Evolutionary conservation across 1,140 invertebrate genomes (phyloP), one percentile per base, ranked within the genome.

Genomic region (Batillaria attramentaria): DNA sequence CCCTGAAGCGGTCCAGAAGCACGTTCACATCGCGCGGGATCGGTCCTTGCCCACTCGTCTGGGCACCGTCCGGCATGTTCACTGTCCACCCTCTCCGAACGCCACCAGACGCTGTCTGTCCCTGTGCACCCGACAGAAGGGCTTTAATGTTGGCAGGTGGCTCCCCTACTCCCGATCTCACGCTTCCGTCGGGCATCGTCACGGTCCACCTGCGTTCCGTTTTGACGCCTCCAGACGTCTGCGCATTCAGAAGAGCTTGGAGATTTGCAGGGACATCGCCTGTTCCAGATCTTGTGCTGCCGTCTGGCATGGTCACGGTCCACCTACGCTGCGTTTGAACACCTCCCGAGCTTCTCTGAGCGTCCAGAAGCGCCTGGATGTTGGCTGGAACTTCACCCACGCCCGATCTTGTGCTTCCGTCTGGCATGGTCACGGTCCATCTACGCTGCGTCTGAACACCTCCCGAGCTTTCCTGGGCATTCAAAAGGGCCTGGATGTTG

Each of bases 291-390:
- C 35, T 78, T n/a, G 69, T 54, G 3, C 65, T 75, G 6, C 81
- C 81, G 65, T 83, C 76, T n/a, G 81, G 81, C 24, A 79, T 28
- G 37, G 76, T 78, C 31, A 83, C 37, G 43, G 69, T 33, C 81
- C 81, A 83, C 13, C 31, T 33, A n/a, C 54, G 33, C 43, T 72
- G 6, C 43, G 65, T 18, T n/a, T 35, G 42, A 18, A 5, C 39
- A 6, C 28, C 42, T 16, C 66, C 65, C 1, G 28, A 24, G 18
- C 42, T 50, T 37, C 20, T 18, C 39, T 74, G 72, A n/a, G 54
- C 62, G 60, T 65, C 35, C 41, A 68, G 37, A 1, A 77, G 24
- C 13, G 75, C 75, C 18, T 31, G 41, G 18, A 77, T 3, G 65
- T 77, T 31, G 46, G 62, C 66, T 0, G 70, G 70, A n/a, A 79